phyloP scores from a whole-genome alignment of 2,888 invertebrate species.

The Sphaerophoria rueppellii region DNA sequence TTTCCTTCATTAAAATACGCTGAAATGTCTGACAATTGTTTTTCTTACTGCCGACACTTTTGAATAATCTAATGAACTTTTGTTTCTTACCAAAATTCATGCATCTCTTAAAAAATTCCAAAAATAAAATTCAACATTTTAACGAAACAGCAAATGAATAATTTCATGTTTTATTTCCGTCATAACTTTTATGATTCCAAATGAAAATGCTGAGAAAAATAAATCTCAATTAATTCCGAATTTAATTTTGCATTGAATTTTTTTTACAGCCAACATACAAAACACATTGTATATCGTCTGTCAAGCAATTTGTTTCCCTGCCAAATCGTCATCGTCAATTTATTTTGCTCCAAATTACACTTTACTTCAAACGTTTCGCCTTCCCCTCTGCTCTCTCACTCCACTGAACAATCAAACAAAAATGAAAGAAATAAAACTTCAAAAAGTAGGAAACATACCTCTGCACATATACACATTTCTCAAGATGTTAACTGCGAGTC shows the following conservation, averaged over 20 bases:
- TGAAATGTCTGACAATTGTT: no score
- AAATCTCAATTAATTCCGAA: conserved; percentile 38
- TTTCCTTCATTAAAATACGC: no score
- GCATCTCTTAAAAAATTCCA: no score
- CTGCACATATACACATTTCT: conserved; percentile 9
- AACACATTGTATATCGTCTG: conserved; percentile 27
- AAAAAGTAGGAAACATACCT: neutral
- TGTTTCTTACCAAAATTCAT: no score
- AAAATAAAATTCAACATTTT: no score
- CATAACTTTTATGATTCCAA: neutral
- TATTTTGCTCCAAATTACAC: conserved; percentile 11
- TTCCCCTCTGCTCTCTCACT: neutral
- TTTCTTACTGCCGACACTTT: no score
- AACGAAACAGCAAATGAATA: neutral
- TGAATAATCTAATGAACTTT: no score
- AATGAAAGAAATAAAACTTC: neutral
- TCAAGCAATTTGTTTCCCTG: conserved; percentile 44
- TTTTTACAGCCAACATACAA: neutral
- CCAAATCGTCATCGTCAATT: conserved; percentile 55
- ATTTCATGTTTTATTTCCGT: neutral
- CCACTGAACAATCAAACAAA: neutral
- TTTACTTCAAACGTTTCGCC: neutral
- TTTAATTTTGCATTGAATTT: conserved; percentile 59
- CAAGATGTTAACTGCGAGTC: conserved; percentile 19
- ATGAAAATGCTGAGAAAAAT: conserved; percentile 2